Evolutionary conservation across 2,888 invertebrate species (phyloP).

Genomic region (Ecdyonurus torrentis): DNA sequence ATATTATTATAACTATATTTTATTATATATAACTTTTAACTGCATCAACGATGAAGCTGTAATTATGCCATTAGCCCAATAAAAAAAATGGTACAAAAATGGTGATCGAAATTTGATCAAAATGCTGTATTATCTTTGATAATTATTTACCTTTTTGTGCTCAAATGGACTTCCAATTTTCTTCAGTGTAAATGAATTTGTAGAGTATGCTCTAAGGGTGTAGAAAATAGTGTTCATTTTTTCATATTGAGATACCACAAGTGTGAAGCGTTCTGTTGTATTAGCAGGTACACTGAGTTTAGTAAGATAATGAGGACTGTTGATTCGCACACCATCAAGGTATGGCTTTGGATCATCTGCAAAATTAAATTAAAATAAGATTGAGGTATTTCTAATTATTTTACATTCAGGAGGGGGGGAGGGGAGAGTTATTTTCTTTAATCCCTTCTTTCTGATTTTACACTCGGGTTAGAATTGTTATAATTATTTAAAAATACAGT

Average conservation of each 20-base stretch:
- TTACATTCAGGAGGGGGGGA: too few species aligned
- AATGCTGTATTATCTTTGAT: neutral
- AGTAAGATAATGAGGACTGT: conserved; percentile 89
- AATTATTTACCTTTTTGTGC: conserved; percentile 36
- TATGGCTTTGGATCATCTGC: conserved; percentile 79
- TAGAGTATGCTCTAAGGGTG: conserved; percentile 72
- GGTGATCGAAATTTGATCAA: neutral
- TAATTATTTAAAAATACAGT: too few species aligned
- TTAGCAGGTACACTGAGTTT: conserved; percentile 59
- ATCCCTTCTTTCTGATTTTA: too few species aligned
- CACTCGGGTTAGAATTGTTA: too few species aligned
- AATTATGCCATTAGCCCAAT: conserved; percentile 12
- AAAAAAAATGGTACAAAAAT: neutral
- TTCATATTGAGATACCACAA: conserved; percentile 87
- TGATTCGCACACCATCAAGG: conserved; percentile 86
- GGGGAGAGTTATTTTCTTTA: too few species aligned
- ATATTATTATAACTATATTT: neutral
- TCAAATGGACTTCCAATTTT: conserved; percentile 57
- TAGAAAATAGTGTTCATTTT: conserved; percentile 82
- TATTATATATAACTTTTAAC: neutral
- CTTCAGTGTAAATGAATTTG: conserved; percentile 57
- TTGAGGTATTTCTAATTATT: too few species aligned
- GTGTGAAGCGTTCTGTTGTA: conserved; percentile 48
- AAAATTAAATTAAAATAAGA: too few species aligned
- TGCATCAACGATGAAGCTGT: too few species aligned